Percentiles rank a stretch among this genome's conserved stretches.
These are phyloP conservation scores for Eueremaeus valkanovi DNA, from an alignment of 2,888 invertebrate species.

Conservation along the genomic window DNA sequence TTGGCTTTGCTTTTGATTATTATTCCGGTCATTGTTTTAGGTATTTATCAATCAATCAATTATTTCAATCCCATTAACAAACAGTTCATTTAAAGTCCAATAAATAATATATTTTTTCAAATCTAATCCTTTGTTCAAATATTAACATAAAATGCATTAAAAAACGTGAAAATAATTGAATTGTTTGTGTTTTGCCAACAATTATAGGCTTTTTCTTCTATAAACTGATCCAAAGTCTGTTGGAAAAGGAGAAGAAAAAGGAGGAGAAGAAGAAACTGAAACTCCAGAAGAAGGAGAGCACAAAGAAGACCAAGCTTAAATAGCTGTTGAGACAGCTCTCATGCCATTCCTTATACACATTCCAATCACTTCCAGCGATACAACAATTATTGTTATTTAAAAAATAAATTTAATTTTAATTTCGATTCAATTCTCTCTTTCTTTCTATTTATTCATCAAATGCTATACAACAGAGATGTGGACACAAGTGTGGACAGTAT, in stretches of 20 bases:
- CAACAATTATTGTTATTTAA: too few species aligned
- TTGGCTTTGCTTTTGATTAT: conserved; percentile 22
- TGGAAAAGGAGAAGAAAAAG: conserved; percentile 68
- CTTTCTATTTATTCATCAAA: too few species aligned
- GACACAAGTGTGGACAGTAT: too few species aligned
- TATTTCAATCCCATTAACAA: too few species aligned
- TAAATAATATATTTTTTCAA: too few species aligned
- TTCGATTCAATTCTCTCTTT: not conserved
- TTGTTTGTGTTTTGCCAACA: conserved; percentile 43
- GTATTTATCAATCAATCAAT: not conserved
- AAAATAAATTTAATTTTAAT: not conserved
- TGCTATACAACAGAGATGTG: too few species aligned
- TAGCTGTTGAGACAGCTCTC: too few species aligned
- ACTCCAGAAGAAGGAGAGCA: conserved; percentile 68
- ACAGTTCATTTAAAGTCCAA: too few species aligned
- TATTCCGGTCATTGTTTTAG: conserved; percentile 14
- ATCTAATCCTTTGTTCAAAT: not conserved
- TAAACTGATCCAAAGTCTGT: conserved; percentile 73
- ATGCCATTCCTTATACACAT: too few species aligned
- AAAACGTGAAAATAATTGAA: not conserved
- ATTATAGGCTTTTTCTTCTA: conserved; percentile 79
- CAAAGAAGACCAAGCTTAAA: conserved; percentile 47
- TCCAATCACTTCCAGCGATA: too few species aligned
- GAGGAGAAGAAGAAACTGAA: conserved; percentile 77
- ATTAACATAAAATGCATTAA: too few species aligned